A percentile compares a stretch with the other conserved stretches of the same genome.
Evolutionary conservation across 2,888 invertebrate species (phyloP).

Genomic region (Sylvicola cinctus): DNA sequence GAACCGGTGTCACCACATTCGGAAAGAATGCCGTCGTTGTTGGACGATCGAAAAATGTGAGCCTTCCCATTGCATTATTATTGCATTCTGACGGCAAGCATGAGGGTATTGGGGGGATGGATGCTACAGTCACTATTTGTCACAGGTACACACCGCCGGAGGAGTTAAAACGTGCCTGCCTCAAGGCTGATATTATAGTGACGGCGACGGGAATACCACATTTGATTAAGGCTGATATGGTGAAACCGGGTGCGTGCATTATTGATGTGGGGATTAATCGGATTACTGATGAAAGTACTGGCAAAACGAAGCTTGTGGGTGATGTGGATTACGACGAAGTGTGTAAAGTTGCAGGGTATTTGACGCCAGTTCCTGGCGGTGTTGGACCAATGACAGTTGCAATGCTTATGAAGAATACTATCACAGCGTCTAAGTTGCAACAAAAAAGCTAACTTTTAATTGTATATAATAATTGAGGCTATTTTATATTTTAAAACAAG

Average conservation of each 20-base stretch:
- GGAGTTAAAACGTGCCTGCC: conserved; percentile 45
- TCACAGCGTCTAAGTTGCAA: conserved; percentile 39
- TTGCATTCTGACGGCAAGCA: conserved; percentile 53
- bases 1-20: conserved; percentile 49
- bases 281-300: conserved; percentile 36
- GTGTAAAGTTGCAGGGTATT: conserved; percentile 55
- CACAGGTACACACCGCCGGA: conserved; percentile 70
- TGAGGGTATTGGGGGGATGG: conserved; percentile 53
- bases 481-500: no score
- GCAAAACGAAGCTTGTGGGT: conserved; percentile 57
- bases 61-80: conserved; percentile 72
- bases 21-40: conserved; percentile 78
- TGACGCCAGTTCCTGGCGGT: conserved; percentile 83
- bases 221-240: conserved; percentile 60
- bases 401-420: conserved; percentile 80
- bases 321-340: conserved; percentile 78
- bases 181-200: conserved; percentile 21
- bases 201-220: conserved; percentile 43
- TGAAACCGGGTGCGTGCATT: conserved; percentile 71
- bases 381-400: conserved; percentile 90
- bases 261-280: conserved; percentile 79
- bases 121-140: conserved; percentile 78
- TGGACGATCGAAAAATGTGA: conserved; percentile 82
- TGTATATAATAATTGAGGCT: no score
- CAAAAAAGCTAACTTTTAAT: no score